Percentiles rank a stretch among this genome's conserved stretches.
Evolutionary conservation across 2,113 vertebrate genomes (phyloP).

Genomic region (Neodon shergylaensis): DNA sequence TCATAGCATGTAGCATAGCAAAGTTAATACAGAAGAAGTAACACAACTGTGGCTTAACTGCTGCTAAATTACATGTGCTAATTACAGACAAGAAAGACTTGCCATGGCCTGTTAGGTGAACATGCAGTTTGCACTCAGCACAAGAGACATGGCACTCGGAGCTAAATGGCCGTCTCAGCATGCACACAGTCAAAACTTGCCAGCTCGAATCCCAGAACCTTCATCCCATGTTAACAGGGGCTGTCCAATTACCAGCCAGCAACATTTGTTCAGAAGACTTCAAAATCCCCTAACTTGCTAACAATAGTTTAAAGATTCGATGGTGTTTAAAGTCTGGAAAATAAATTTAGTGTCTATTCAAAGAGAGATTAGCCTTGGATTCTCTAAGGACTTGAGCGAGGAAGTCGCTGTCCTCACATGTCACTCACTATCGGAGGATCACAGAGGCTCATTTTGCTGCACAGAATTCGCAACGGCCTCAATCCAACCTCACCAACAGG

Average conservation of each 20-base stretch:
- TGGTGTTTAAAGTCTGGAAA: conserved; percentile 65
- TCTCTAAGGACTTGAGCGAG: conserved; percentile 54
- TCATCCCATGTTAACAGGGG: conserved; percentile 73
- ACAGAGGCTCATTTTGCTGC: conserved; percentile 7
- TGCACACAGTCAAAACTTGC: conserved; percentile 65
- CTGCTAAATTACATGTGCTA: conserved; percentile 62
- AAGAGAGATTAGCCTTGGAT: conserved; percentile 51
- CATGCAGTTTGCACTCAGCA: conserved; percentile 70
- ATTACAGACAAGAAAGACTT: conserved; percentile 59
- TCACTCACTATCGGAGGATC: conserved; percentile 40
- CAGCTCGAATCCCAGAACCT: conserved; percentile 65
- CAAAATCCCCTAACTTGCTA: conserved; percentile 73
- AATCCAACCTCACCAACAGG: neutral
- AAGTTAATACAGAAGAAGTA: conserved; percentile 58
- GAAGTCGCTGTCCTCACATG: neutral
- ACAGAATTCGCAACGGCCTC: conserved; percentile 31
- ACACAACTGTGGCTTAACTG: conserved; percentile 65
- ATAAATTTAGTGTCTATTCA: conserved; percentile 35
- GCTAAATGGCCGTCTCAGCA: conserved; percentile 60
- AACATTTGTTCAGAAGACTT: conserved; percentile 68
- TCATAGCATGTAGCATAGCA: conserved; percentile 55
- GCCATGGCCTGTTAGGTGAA: conserved; percentile 62
- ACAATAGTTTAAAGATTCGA: conserved; percentile 67
- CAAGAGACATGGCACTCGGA: conserved; percentile 64
- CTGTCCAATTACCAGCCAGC: conserved; percentile 75